These are phyloP conservation scores for Caloenas nicobarica DNA, from an alignment of 2,113 vertebrate genomes.

Conservation along the genomic window DNA sequence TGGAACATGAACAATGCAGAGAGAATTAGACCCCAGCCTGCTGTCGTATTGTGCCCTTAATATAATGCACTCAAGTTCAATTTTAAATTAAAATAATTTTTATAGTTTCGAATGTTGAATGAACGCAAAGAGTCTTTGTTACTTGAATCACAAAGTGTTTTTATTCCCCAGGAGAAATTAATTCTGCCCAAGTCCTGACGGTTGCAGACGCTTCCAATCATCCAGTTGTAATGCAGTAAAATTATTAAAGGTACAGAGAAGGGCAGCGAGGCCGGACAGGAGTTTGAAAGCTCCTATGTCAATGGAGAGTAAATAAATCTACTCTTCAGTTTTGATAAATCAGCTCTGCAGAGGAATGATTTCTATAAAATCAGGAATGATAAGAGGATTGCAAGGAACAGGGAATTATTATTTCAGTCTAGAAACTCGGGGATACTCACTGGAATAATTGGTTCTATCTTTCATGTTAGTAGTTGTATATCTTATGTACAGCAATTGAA, in stretches of 20 bases:
- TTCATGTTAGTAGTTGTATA: not conserved
- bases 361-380: not conserved
- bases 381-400: not conserved
- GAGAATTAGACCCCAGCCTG: fast-evolving
- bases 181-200: not conserved
- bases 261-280: not conserved
- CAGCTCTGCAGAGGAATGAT: not conserved
- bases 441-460: not conserved
- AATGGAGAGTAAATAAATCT: not conserved
- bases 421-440: not conserved
- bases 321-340: not conserved
- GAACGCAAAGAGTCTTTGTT: not conserved
- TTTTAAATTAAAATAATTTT: not conserved
- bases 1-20: not conserved
- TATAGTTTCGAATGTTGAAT: not conserved
- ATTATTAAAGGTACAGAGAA: not conserved
- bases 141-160: not conserved
- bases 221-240: not conserved
- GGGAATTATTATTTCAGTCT: not conserved
- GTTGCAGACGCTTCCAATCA: not conserved
- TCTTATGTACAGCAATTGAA: not conserved
- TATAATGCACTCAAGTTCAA: not conserved
- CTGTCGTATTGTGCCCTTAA: not conserved
- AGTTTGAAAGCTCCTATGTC: not conserved
- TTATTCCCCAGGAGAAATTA: not conserved